Conservation (phyloP, 2,888 invertebrate species). For the Mystacides longicornis region DNA sequence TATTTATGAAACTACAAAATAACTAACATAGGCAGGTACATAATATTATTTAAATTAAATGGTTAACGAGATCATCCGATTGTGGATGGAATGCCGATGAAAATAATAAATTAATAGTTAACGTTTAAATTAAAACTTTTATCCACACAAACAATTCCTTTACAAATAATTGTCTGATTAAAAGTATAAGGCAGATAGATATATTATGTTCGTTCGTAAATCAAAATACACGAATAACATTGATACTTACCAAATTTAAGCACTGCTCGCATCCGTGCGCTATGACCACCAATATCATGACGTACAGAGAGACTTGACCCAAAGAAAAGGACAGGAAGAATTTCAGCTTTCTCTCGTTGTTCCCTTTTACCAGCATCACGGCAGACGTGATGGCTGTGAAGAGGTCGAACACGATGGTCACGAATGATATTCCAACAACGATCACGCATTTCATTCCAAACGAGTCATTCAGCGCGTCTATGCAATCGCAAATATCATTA, state of each 20-base stretch:
- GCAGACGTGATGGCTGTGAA: not conserved
- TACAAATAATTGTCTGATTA: no score
- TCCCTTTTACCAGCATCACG: not conserved
- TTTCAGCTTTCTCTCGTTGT: not conserved
- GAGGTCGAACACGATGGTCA: not conserved
- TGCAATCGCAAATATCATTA: not conserved
- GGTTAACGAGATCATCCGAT: no score
- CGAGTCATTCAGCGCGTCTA: not conserved
- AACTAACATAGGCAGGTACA: no score
- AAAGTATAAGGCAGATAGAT: no score
- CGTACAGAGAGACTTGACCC: not conserved
- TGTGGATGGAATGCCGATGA: no score
- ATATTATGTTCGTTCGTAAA: not conserved
- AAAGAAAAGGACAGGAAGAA: not conserved
- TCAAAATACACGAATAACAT: not conserved
- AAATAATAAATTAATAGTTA: no score
- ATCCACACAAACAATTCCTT: no score
- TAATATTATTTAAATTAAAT: no score
- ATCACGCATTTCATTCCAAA: not conserved
- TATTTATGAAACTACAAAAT: no score
- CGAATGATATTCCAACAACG: not conserved
- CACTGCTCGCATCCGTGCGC: not conserved
- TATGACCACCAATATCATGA: not conserved
- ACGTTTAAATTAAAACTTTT: no score
- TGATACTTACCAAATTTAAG: not conserved